A percentile compares a stretch with the other conserved stretches of the same genome.
Conservation (phyloP, 2,113 vertebrate species). For the Geothlypis trichas region DNA sequence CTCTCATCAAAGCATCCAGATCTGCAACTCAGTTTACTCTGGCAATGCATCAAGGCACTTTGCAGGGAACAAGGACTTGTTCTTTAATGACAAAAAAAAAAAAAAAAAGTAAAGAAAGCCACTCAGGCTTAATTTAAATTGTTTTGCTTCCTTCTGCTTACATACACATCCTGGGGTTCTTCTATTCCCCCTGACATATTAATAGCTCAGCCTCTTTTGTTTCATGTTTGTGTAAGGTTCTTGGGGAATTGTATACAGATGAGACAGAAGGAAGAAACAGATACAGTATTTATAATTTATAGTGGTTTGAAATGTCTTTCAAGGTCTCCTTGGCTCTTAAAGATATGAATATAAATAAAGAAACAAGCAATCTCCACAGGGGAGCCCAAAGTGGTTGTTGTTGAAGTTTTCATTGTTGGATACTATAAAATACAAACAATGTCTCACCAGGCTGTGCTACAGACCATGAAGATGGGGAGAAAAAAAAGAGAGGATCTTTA, state of each 20-base stretch:
- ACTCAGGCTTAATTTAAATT: conserved; percentile 21
- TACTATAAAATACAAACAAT: conserved; percentile 54
- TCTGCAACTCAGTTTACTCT: background rate
- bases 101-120: background rate
- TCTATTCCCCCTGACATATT: conserved; percentile 64
- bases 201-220: conserved; percentile 68
- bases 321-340: conserved; percentile 75
- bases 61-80: background rate
- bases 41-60: background rate
- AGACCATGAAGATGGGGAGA: background rate
- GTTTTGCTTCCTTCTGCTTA: conserved; percentile 30
- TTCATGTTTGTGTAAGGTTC: conserved; percentile 71
- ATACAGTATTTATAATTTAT: conserved; percentile 78
- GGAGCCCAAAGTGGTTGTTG: conserved; percentile 13
- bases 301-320: conserved; percentile 70
- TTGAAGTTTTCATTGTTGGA: conserved; percentile 57
- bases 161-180: conserved; percentile 7
- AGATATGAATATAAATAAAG: conserved; percentile 78
- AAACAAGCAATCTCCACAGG: conserved; percentile 63
- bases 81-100: background rate
- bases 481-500: conserved; percentile 23
- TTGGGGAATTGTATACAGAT: conserved; percentile 68
- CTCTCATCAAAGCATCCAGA: background rate
- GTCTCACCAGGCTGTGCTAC: background rate
- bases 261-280: conserved; percentile 67